These are phyloP conservation scores for Malurus alboscapulatus DNA, from an alignment of 2,113 vertebrate genomes.

Conservation along the genomic window DNA sequence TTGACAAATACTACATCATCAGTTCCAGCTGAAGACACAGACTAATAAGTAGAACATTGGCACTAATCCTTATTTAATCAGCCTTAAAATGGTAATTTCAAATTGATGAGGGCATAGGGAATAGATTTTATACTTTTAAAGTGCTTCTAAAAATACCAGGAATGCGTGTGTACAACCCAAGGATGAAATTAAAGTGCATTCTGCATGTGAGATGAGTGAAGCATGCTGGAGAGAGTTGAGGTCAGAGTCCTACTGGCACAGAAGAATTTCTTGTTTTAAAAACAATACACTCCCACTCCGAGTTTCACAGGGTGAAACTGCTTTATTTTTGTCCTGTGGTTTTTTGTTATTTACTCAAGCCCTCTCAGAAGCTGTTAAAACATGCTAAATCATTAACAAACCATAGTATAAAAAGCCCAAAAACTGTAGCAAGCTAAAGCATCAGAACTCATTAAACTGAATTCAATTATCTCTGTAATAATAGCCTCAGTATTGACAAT, in stretches of 20 bases:
- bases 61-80: constrained; percentile 87
- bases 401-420: not conserved
- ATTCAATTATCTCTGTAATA: not conserved
- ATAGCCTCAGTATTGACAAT: not conserved
- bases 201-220: constrained; percentile 34
- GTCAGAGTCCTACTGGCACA: not conserved
- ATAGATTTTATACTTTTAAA: constrained; percentile 79
- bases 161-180: constrained; percentile 64
- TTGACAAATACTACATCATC: constrained; percentile 83
- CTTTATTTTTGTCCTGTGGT: not conserved
- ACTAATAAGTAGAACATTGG: constrained; percentile 85
- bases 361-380: not conserved
- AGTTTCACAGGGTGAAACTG: not conserved
- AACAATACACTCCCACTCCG: not conserved
- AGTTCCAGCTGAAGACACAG: constrained; percentile 82
- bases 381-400: not conserved
- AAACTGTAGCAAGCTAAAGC: not conserved
- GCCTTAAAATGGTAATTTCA: constrained; percentile 84
- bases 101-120: constrained; percentile 81
- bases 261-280: not conserved
- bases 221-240: constrained; percentile 13
- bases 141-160: constrained; percentile 75
- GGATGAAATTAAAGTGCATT: constrained; percentile 72
- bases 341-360: not conserved
- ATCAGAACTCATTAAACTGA: not conserved